A percentile compares a stretch with the other conserved stretches of the same genome.
These are phyloP conservation scores for Leptinotarsa lineolata DNA, from an alignment of 1,140 invertebrate species.

Conservation along the genomic window DNA sequence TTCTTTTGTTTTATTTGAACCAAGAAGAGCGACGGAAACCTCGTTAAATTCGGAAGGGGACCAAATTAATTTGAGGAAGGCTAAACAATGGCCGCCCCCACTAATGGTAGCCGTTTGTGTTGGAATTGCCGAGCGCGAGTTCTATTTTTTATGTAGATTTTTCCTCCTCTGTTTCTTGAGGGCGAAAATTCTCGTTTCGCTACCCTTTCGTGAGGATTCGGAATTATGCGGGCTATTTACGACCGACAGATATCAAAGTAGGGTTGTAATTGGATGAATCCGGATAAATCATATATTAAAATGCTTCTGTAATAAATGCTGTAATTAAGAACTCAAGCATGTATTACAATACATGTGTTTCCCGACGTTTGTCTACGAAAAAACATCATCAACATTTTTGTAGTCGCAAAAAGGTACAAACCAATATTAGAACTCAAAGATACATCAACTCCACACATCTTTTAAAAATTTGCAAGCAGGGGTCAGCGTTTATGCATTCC, in stretches of 20 bases:
- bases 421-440: no score
- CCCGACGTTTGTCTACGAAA: no score
- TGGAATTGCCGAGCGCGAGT: constrained; percentile 48
- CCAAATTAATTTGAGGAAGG: constrained; percentile 49
- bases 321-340: no score
- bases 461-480: no score
- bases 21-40: constrained; percentile 8
- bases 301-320: no score
- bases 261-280: not conserved
- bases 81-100: constrained; percentile 50
- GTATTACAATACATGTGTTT: no score
- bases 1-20: constrained; percentile 22
- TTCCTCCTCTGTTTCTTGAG: constrained; percentile 31
- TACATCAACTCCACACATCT: no score
- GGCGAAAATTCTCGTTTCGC: constrained; percentile 31
- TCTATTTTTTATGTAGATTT: constrained; percentile 53
- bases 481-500: no score
- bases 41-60: constrained; percentile 29
- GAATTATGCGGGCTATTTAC: constrained; percentile 36
- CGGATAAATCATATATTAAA: not conserved
- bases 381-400: no score
- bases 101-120: constrained; percentile 49
- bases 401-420: no score
- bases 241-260: not conserved
- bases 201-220: constrained; percentile 44